Base-by-base conservation (phyloP, 2,113 vertebrate species). In the Echinops telfairi region DNA sequence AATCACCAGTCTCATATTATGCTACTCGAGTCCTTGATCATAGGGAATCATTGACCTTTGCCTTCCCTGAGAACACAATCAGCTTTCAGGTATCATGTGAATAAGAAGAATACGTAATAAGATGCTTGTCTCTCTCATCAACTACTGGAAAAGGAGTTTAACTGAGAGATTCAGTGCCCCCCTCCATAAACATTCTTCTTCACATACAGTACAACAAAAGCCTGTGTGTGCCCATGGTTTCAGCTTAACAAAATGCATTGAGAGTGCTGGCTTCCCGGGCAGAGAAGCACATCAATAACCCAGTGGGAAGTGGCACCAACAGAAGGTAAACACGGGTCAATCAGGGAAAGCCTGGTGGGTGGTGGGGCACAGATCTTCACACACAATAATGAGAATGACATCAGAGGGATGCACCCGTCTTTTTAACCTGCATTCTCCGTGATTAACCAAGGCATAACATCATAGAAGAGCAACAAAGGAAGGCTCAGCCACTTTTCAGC, bases 271-370 rank as follows among this genome's bases (percentile, higher is more conserved):
- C 95, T 96, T 97, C 98, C 98, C 76, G 92, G 97, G 98, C 97
- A 97, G 98, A 98, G 98, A 95, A 97, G 97, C 96, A 96, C 98
- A 97, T 99, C 98, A 98, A 98, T 98, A 97, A 98, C 98, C 91
- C 98, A 98, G 98, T 98, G 92, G 98, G 98, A 97, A 98, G 98
- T 97, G 98, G 98, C 98, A 97, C 97, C 97, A 96, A 96, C 98
- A 97, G 98, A 98, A 98, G 98, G 98, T 98, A 98, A 98, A 98
- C 97, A 97, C 31, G 81, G 98, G 98, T 97, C 97, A 97, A 94
- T 88, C 95, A 92, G 88, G 93, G 97, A 93, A 97, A 96, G 96
- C 98, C 97, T 97, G 47, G 94, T 88, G 95, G 97, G 98, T 94
- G 97, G 97, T 95, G 91, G 93, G 92, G 92, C 94, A 92, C 95